phyloP scores from a whole-genome alignment of 2,113 vertebrate species.

The Syngnathus typhle region DNA sequence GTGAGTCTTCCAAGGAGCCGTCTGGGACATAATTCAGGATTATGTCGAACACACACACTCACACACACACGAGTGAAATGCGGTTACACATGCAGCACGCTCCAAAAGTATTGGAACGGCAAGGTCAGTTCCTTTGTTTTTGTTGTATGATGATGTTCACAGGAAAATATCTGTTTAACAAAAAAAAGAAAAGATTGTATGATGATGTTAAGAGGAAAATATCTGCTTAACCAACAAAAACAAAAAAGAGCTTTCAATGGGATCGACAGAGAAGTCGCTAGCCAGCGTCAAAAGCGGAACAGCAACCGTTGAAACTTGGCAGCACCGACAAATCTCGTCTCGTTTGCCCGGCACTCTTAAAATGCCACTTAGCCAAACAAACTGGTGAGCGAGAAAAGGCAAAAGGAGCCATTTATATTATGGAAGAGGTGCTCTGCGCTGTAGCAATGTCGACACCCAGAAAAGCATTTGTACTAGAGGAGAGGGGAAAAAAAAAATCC shows the following conservation, averaged over 20 bases:
- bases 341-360: conserved; percentile 54
- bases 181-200: too few relatives aligned
- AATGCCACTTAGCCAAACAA: conserved; percentile 67
- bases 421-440: conserved; percentile 57
- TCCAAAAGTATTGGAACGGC: too few relatives aligned
- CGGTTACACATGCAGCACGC: not conserved
- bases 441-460: conserved; percentile 62
- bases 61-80: not conserved
- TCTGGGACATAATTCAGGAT: not conserved
- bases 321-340: conserved; percentile 45
- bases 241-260: not conserved
- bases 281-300: not conserved
- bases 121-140: too few relatives aligned
- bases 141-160: too few relatives aligned
- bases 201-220: too few relatives aligned
- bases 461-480: conserved; percentile 55
- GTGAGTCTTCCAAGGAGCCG: not conserved
- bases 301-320: conserved; percentile 5
- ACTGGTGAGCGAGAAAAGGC: conserved; percentile 55
- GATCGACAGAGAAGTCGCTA: not conserved
- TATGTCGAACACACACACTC: not conserved
- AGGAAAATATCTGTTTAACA: too few relatives aligned
- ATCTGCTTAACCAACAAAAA: too few relatives aligned
- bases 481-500: conserved; percentile 50
- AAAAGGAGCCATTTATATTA: conserved; percentile 72